Base-by-base conservation (phyloP, 2,888 invertebrate genomes). In the Caenorhabditis auriculariae region DNA sequence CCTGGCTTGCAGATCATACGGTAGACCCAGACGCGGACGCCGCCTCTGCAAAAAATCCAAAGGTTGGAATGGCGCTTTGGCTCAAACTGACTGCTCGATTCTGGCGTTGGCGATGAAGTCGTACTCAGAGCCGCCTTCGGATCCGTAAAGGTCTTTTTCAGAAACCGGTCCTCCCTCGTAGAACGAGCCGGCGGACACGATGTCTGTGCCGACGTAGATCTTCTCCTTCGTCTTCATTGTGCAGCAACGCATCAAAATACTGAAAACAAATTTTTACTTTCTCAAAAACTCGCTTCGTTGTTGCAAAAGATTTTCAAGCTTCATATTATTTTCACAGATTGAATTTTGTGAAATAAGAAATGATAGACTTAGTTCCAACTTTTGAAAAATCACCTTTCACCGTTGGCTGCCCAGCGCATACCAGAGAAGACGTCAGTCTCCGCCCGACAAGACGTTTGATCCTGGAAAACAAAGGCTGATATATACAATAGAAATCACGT, bases 121-220 rank as follows among this genome's bases (percentile, higher is more conserved):
- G 54, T 76, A 78, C 48, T 79, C 79, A 37, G 69, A 54, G n/a
- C 72, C 74, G 23, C 69, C 69, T 19, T 58, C 59, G 42, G 54
- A 56, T 26, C 71, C 74, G 57, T 71, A 77, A 51, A 71, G 65
- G 38, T 79, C 78, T 54, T 75, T 72, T 39, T 63, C 51, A 29
- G 71, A 52, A 26, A 80, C 76, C 21, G 67, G 54, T 54, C 79
- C 79, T 53, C 79, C 78, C 54, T 70, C 73, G 55, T 77, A 78
- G 68, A 68, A 78, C 9, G 72, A 71, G 42, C 78, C 78, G 32
- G 69, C 62, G 19, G 72, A 56, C 39, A 79, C 77, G 29, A 76
- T 57, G 45, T 79, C 79, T 23, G 79, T 79, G 43, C 79, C 79
- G 17, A 79, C 76, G 63, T 79, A 79, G 47, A 78, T 67, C 65